Conservation (phyloP, 2,888 invertebrate genomes). For the Podabrus alpinus region DNA sequence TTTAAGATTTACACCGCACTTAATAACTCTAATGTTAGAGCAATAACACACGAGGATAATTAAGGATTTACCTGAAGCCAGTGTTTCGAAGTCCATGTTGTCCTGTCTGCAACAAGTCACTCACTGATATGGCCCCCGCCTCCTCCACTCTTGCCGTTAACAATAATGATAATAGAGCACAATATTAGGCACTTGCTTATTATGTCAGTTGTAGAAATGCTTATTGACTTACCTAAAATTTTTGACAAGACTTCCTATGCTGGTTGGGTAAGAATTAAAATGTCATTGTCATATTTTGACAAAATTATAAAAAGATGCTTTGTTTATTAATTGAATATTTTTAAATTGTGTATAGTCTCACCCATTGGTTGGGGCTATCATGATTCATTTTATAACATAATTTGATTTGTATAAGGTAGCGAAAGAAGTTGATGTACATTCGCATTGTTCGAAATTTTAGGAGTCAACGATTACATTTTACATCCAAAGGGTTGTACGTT, state of each 20-base stretch:
- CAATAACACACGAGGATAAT: conserved; percentile 28
- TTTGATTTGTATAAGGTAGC: not conserved
- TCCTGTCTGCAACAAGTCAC: conserved; percentile 41
- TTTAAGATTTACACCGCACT: conserved; percentile 23
- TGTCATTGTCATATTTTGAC: conserved; percentile 3
- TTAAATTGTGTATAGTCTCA: not conserved
- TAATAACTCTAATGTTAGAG: conserved; percentile 14
- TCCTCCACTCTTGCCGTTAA: conserved; percentile 35
- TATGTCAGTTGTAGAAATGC: conserved; percentile 27
- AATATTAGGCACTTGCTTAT: conserved; percentile 39
- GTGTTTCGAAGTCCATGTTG: conserved; percentile 50
- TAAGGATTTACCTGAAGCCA: conserved; percentile 52
- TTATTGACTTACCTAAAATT: conserved; percentile 8
- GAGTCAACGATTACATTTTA: not conserved
- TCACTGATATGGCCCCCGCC: conserved; percentile 42
- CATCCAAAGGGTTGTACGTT: too few species aligned
- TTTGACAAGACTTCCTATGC: conserved; percentile 9
- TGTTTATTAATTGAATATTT: not conserved
- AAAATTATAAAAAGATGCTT: not conserved
- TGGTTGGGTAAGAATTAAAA: not conserved
- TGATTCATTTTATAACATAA: not conserved
- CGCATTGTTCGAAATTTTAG: not conserved
- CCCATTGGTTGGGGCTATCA: not conserved
- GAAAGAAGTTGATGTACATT: not conserved
- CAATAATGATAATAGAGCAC: conserved; percentile 35